phyloP scores from a whole-genome alignment of 1,140 invertebrate species.

The Anthonomus grandis region DNA sequence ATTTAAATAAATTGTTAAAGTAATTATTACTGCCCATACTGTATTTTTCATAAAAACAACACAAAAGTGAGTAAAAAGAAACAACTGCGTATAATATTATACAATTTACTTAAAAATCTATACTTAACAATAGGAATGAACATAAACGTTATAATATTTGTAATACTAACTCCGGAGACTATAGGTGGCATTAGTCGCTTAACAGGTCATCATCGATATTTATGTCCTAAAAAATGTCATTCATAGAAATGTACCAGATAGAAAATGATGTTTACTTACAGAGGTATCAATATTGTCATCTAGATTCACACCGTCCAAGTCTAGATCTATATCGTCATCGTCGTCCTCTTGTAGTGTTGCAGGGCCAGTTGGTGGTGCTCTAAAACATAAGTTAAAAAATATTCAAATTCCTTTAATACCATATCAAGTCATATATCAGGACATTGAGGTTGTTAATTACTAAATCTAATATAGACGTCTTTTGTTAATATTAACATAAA shows the following conservation, averaged over 20 bases:
- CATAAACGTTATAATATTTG: conserved; percentile 1
- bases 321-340: conserved; percentile 60
- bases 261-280: conserved; percentile 46
- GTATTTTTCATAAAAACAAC: too few species aligned
- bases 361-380: too few species aligned
- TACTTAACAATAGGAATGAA: conserved; percentile 27
- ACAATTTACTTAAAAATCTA: too few species aligned
- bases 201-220: conserved; percentile 65
- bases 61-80: too few species aligned
- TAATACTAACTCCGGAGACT: conserved; percentile 7
- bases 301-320: conserved; percentile 59
- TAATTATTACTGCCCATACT: too few species aligned
- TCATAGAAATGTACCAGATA: not conserved
- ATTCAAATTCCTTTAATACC: too few species aligned
- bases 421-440: too few species aligned
- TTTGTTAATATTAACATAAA: too few species aligned
- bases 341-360: conserved; percentile 37
- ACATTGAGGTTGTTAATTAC: too few species aligned
- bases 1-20: too few species aligned
- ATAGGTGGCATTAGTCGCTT: conserved; percentile 47
- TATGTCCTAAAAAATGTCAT: conserved; percentile 53
- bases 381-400: too few species aligned
- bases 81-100: conserved; percentile 3
- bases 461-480: too few species aligned
- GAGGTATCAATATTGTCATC: conserved; percentile 66